phyloP scores from a whole-genome alignment of 2,888 invertebrate species.

The Synergus japonicus region DNA sequence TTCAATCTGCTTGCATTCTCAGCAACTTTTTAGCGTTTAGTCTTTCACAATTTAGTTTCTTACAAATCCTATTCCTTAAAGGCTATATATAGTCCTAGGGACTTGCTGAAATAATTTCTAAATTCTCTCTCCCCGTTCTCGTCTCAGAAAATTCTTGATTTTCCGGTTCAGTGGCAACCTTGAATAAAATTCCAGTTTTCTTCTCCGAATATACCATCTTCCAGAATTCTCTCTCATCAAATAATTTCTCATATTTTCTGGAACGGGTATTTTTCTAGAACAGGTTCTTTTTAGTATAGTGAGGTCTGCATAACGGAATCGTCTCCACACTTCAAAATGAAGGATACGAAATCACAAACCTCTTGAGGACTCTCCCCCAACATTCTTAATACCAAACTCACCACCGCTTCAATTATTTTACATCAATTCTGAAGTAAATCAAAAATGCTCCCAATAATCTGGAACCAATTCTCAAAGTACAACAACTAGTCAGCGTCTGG shows the following conservation, averaged over 20 bases:
- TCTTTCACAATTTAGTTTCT: too few relatives aligned
- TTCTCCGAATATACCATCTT: not conserved
- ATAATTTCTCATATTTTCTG: slow-evolving; percentile 25
- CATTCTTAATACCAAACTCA: not conserved
- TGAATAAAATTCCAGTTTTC: not conserved
- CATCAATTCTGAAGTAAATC: not conserved
- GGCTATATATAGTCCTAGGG: too few relatives aligned
- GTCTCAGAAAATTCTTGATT: too few relatives aligned
- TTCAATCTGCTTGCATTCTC: not conserved
- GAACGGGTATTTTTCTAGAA: slow-evolving; percentile 30
- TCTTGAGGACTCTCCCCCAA: not conserved
- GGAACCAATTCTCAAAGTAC: not conserved
- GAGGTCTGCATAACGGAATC: slow-evolving; percentile 21
- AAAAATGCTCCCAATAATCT: not conserved
- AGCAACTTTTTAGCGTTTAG: too few relatives aligned
- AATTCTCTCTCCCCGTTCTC: too few relatives aligned
- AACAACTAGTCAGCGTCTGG: not conserved
- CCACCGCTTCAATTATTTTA: not conserved
- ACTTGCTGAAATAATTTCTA: too few relatives aligned
- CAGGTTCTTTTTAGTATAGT: slow-evolving; percentile 35
- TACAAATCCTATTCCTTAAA: too few relatives aligned
- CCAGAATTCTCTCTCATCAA: not conserved
- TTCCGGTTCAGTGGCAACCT: too few relatives aligned
- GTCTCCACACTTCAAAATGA: slow-evolving; percentile 13
- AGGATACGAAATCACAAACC: not conserved